These are phyloP conservation scores for Petrocephalus schoutedeni DNA, from an alignment of 2,797 vertebrate genomes.

Conservation along the genomic window DNA sequence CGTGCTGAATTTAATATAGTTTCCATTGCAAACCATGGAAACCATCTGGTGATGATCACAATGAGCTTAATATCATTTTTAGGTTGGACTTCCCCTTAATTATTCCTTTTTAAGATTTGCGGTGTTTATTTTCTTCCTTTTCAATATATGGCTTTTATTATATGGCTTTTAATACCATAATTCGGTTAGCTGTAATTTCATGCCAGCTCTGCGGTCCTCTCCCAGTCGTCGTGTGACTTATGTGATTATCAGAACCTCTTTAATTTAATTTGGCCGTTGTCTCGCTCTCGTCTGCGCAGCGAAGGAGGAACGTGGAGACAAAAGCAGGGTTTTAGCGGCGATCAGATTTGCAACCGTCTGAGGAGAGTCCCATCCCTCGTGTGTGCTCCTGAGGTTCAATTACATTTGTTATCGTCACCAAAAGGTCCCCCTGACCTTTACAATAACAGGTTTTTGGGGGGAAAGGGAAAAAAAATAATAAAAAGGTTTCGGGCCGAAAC, in stretches of 20 bases:
- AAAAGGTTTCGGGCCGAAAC: conserved; percentile 37
- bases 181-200: not conserved
- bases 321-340: conserved; percentile 45
- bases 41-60: not conserved
- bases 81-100: not conserved
- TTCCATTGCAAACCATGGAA: not conserved
- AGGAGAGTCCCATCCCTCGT: conserved; percentile 28
- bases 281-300: conserved; percentile 13
- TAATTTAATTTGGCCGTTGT: conserved; percentile 30
- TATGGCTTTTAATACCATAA: not conserved
- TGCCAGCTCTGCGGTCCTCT: not conserved
- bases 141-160: not conserved
- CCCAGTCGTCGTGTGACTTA: not conserved
- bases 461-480: conserved; percentile 37
- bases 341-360: conserved; percentile 33
- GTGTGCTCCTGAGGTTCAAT: conserved; percentile 52
- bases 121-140: not conserved
- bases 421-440: conserved; percentile 68
- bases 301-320: conserved; percentile 39
- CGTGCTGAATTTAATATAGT: not conserved
- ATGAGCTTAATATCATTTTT: not conserved
- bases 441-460: conserved; percentile 48
- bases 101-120: not conserved
- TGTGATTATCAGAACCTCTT: not conserved
- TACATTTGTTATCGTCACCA: conserved; percentile 63